Base-by-base conservation (phyloP, 2,797 vertebrate species). In the Periophthalmus magnuspinnatus region DNA sequence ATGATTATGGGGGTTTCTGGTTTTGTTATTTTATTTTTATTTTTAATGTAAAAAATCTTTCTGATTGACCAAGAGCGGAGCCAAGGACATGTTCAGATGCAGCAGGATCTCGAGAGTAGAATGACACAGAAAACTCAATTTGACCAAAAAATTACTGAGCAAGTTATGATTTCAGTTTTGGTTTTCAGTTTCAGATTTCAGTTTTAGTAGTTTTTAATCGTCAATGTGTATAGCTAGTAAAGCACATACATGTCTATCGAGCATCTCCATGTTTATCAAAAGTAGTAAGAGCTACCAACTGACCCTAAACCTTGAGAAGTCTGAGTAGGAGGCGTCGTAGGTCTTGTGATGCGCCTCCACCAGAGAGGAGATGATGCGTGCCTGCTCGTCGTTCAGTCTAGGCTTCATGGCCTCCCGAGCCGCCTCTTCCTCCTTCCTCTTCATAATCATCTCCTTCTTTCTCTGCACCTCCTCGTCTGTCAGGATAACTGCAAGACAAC, bases 391-490 rank as follows among this genome's bases (percentile, higher is more conserved):
- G 0, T 94, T 94, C 33, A 99, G 90, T 10, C 91, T 93, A 50
- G 97, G 97, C 80, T 92, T 94, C 82, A 94, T 92, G 0, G 96
- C 96, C 86, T 97, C 97, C 77, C 89, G 93, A 34, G 95, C 87
- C 0, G 93, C 97, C 87, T 98, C 97, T 75, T 99, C 97, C 69
- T 98, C 96, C 88, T 99, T 99, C 66, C 97, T 93, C 84, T 95
- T 98, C 81, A 94, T 65, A 65, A 99, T 98, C 94, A 99, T 93
- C 52, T 98, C 96, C 3, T 97, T 93, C 86, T 99, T 99, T 78
- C 97, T 94, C 91, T 98, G 97, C 56, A 99, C 97, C 81, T 99
- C 97, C 86, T 98, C 97, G 0, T 99, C 97, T 0, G 97, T 99
- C 82, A 99, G 91, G 83, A 99, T 99, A 90, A 98, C 97, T 99